Conservation (phyloP, 2,113 vertebrate genomes). For the Menura novaehollandiae region DNA sequence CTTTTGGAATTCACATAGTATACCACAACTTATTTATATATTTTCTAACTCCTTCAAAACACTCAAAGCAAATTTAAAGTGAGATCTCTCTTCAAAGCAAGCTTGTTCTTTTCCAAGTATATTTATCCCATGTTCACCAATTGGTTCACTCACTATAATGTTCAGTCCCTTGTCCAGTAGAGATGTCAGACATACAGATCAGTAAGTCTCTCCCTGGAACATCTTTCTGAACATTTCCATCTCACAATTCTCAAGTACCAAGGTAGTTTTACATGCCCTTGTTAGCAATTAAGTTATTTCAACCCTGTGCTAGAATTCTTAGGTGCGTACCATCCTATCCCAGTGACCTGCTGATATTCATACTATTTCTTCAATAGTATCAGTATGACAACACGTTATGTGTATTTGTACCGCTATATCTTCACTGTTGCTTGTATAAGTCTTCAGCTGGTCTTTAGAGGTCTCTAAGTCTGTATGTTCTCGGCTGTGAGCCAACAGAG, state of each 20-base stretch:
- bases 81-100: not conserved
- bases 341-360: not conserved
- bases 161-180: not conserved
- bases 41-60: not conserved
- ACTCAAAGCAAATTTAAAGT: not conserved
- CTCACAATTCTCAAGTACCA: not conserved
- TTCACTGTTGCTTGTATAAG: not conserved
- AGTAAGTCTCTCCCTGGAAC: not conserved
- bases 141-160: not conserved
- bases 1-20: not conserved
- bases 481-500: not conserved
- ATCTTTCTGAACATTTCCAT: not conserved
- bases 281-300: not conserved
- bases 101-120: not conserved
- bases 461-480: not conserved
- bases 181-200: not conserved
- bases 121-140: not conserved
- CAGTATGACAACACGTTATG: not conserved
- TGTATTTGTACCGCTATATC: not conserved
- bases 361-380: not conserved
- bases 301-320: not conserved
- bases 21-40: not conserved
- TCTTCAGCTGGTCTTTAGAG: not conserved
- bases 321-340: not conserved
- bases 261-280: not conserved